Base-by-base conservation (phyloP, 2,113 vertebrate genomes). In the Apodemus speciosus region DNA sequence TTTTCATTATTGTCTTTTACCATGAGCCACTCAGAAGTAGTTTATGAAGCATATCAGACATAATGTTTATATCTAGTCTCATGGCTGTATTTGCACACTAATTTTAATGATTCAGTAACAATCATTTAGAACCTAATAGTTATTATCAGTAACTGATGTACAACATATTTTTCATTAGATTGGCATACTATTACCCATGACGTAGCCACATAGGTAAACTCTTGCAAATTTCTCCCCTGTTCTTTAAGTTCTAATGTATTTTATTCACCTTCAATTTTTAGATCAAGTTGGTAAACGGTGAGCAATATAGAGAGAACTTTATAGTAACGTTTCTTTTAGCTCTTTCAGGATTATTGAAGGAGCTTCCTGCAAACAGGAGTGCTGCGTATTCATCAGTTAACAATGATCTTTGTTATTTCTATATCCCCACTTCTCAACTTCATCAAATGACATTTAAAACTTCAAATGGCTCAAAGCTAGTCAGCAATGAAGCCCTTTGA, bases 381-480 rank as follows among this genome's bases (percentile, higher is more conserved):
- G 72, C 81, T 92, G 18, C 58, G 0, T 92, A 56, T 68, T 86
- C 69, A 56, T 69, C 77, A 81, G 53, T 80, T 95, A 94, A 96
- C 95, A 87, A 88, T 79, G 72, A 51, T 89, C 88, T 97, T 87
- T 91, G 89, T 95, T 94, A 86, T 94, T 95, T 95, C 76, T 88
- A 2, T 89, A 84, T 88, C 73, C 85, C 27, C 51, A n/a, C 43
- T 89, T 53, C 93, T 95, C 72, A 90, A 91, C 95, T 64, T 90
- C 93, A 95, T 94, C 90, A 88, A 95, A 88, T 88, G 93, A 94
- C 88, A 92, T 96, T 97, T 95, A 95, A 84, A 91, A 86, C 88
- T 97, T 95, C 91, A 97, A 94, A 90, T 94, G 92, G 81, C 88
- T 91, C 71, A 53, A 58, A 85, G 92, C 90, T 95, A 90, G 81